A percentile compares a stretch with the other conserved stretches of the same genome.
These are phyloP conservation scores for Ooceraea biroi DNA, from an alignment of 1,140 invertebrate species.

Conservation along the genomic window DNA sequence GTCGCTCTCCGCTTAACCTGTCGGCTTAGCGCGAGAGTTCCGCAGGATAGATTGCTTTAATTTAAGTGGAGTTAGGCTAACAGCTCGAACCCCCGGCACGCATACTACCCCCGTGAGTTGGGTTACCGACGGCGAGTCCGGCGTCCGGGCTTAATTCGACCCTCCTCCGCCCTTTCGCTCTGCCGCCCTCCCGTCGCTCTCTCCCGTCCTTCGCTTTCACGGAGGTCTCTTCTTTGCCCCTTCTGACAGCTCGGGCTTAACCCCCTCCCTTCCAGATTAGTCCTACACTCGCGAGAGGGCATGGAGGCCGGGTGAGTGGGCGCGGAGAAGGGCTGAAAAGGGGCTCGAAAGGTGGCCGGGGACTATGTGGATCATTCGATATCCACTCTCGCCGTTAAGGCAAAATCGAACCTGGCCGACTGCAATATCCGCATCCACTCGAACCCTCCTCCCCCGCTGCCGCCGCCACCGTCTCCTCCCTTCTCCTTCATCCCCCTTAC, in stretches of 20 bases:
- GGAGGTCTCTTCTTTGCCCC: slow-evolving; percentile 44
- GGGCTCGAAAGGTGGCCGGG: slow-evolving; percentile 48
- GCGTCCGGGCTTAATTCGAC: slow-evolving; percentile 78
- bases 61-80: slow-evolving; percentile 83
- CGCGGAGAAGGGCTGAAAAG: slow-evolving; percentile 25
- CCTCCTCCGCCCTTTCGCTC: slow-evolving; percentile 4
- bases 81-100: slow-evolving; percentile 68
- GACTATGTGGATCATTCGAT: slow-evolving; percentile 73
- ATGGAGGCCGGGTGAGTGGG: not conserved
- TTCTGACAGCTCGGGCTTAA: slow-evolving; percentile 50
- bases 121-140: slow-evolving; percentile 79
- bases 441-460: slow-evolving; percentile 39
- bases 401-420: slow-evolving; percentile 74
- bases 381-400: slow-evolving; percentile 70
- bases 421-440: slow-evolving; percentile 76
- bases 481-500: slow-evolving; percentile 51
- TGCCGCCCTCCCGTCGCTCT: slow-evolving; percentile 58
- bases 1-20: slow-evolving; percentile 81
- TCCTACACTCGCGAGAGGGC: slow-evolving; percentile 65
- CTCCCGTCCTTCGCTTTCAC: slow-evolving; percentile 2
- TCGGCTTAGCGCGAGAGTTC: slow-evolving; percentile 82
- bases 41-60: slow-evolving; percentile 84
- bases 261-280: slow-evolving; percentile 71
- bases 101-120: slow-evolving; percentile 72
- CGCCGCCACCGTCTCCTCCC: not conserved